Percentiles rank a stretch among this genome's conserved stretches.
Conservation (phyloP, 2,888 invertebrate genomes). For the Drosophila rubida region DNA sequence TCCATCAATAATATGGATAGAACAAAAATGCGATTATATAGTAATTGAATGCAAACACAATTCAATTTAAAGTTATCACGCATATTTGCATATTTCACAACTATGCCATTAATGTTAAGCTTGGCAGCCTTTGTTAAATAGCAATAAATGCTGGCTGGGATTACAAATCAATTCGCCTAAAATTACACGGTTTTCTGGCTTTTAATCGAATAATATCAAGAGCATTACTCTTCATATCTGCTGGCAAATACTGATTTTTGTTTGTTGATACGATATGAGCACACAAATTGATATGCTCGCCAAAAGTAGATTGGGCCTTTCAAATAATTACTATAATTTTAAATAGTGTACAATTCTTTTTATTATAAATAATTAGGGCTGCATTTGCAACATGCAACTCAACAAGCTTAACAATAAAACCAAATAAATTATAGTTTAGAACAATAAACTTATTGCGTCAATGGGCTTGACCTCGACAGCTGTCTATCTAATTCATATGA, state of each 20-base stretch:
- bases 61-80: not conserved
- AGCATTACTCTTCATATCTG: not conserved
- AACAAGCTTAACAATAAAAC: not conserved
- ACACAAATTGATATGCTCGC: not conserved
- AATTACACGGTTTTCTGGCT: not conserved
- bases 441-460: slow-evolving; percentile 5
- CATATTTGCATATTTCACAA: not conserved
- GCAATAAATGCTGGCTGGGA: not conserved
- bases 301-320: not conserved
- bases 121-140: not conserved
- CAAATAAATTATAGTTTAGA: not conserved
- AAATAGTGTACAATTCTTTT: not conserved
- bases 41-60: not conserved
- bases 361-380: not conserved
- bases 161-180: slow-evolving; percentile 1
- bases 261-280: not conserved
- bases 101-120: not conserved
- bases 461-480: not conserved
- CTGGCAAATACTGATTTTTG: not conserved
- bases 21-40: not conserved
- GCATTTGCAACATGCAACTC: not conserved
- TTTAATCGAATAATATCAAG: not conserved
- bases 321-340: not conserved
- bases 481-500: not conserved
- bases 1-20: slow-evolving; percentile 7